Conservation (phyloP, 2,113 vertebrate species). For the Bagarius yarrelli region DNA sequence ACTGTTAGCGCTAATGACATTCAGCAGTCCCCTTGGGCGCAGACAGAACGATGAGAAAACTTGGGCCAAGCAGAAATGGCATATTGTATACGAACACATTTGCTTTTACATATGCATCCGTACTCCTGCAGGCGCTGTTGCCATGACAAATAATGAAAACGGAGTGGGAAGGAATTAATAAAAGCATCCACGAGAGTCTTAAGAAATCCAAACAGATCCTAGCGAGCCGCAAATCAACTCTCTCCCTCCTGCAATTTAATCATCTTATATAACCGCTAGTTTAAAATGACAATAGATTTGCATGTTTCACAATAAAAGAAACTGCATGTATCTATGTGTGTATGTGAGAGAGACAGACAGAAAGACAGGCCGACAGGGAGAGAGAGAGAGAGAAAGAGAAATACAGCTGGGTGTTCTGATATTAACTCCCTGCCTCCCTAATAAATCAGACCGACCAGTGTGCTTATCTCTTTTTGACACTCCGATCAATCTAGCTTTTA, state of each 20-base stretch:
- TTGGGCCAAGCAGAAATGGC: conserved; percentile 13
- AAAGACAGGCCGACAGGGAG: background rate
- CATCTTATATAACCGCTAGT: conserved; percentile 35
- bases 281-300: conserved; percentile 44
- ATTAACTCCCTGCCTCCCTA: conserved; percentile 47
- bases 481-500: conserved; percentile 58
- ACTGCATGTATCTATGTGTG: conserved; percentile 8
- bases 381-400: conserved; percentile 15
- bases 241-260: conserved; percentile 26
- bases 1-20: conserved; percentile 74
- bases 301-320: conserved; percentile 29
- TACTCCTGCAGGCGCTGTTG: conserved; percentile 1
- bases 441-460: conserved; percentile 52
- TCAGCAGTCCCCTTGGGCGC: conserved; percentile 71
- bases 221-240: conserved; percentile 9
- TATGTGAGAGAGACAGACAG: background rate
- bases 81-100: conserved; percentile 20
- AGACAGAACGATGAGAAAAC: conserved; percentile 52
- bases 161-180: conserved; percentile 28
- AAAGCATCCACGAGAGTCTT: background rate
- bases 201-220: conserved; percentile 9
- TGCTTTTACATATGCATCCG: conserved; percentile 27
- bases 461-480: conserved; percentile 58
- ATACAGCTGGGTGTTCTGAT: conserved; percentile 40
- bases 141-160: conserved; percentile 39